Conservation (phyloP, 2,888 invertebrate species). For the Dermolepida albohirtum region DNA sequence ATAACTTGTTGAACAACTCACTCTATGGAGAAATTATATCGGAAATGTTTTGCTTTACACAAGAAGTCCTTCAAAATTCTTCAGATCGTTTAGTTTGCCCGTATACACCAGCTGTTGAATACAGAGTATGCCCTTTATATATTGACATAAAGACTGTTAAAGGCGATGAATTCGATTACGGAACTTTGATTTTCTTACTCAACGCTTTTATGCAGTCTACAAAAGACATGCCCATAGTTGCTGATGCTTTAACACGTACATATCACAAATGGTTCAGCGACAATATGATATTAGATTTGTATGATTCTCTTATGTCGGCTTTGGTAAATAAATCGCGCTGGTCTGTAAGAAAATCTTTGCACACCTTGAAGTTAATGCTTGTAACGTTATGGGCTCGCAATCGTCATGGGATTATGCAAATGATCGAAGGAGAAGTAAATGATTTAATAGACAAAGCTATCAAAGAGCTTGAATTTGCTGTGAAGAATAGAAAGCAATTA, state of each 20-base stretch:
- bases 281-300: not conserved
- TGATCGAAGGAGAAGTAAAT: too few species aligned
- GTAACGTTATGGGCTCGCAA: too few species aligned
- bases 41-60: slow-evolving; percentile 12
- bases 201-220: not conserved
- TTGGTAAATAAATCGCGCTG: too few species aligned
- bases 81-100: slow-evolving; percentile 3
- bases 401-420: too few species aligned
- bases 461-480: too few species aligned
- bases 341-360: too few species aligned
- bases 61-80: slow-evolving; percentile 3
- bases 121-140: not conserved
- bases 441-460: too few species aligned
- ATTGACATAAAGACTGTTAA: not conserved
- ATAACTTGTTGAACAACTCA: not conserved
- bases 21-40: not conserved
- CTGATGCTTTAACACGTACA: not conserved
- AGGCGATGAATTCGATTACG: not conserved
- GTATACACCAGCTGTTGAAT: not conserved
- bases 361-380: too few species aligned
- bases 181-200: not conserved
- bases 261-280: not conserved
- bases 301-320: not conserved
- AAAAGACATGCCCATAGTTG: not conserved
- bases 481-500: too few species aligned